Conservation (phyloP, 2,113 vertebrate genomes). For the Lasiurus cinereus region DNA sequence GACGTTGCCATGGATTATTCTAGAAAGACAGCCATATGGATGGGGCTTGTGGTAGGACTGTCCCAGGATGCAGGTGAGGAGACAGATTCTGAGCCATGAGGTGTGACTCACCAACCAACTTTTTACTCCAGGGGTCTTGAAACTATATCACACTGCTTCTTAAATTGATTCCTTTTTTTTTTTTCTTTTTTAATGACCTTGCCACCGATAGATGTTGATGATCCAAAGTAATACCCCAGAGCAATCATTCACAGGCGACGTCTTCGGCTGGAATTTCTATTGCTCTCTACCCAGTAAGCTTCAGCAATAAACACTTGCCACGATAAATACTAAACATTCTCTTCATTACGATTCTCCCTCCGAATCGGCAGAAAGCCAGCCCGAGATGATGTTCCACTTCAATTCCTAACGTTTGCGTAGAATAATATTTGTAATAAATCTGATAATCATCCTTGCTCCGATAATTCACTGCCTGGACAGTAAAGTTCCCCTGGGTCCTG, state of each 20-base stretch:
- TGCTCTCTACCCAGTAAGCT: background rate
- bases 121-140: background rate
- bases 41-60: background rate
- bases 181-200: background rate
- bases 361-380: background rate
- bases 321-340: background rate
- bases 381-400: background rate
- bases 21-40: background rate
- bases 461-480: constrained; percentile 49
- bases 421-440: constrained; percentile 42
- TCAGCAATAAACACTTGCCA: background rate
- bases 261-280: background rate
- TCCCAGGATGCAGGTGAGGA: background rate
- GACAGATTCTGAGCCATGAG: background rate
- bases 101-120: background rate
- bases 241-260: background rate
- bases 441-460: constrained; percentile 7
- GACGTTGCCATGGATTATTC: background rate
- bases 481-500: background rate
- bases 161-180: background rate
- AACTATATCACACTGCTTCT: background rate
- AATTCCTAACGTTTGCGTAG: background rate
- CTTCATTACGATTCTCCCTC: background rate
- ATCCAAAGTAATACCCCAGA: background rate
- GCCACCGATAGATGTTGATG: background rate